Base-by-base conservation (phyloP, 2,888 invertebrate species). In the Acleris literana region DNA sequence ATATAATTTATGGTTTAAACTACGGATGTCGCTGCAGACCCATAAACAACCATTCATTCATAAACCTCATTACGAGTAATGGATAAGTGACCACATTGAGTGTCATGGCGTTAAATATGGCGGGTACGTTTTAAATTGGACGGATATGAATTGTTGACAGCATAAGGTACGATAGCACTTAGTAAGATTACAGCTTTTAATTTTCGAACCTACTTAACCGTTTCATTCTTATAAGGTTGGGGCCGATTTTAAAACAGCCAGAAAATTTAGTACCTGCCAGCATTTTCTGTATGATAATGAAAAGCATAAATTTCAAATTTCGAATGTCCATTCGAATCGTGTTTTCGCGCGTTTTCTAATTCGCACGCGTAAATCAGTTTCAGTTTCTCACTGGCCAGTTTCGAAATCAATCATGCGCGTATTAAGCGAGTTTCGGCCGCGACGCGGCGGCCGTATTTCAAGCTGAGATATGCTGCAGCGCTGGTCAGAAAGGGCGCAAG, bases 1-100 rank as follows among this genome's bases (percentile, higher is more conserved):
- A 76, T 79, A 85, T 92, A 90, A 92, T 92, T 92, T 91, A 92
- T 90, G 88, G 83, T 87, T 87, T 87, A 83, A 86, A 84, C 85
- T 61, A 81, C 84, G 82, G 85, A 86, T 85, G 88, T 84, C 86
- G 78, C 82, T 78, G 79, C 82, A 75, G 81, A 76, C 76, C 83
- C 80, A 83, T 89, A 87, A 89, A 89, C 86, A 86, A 84, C 80
- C 70, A 75, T 74, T 74, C 76, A 71, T 74, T 75, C 72, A 74
- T 73, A 73, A 73, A 77, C 72, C 69, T 76, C 72, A 76, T 77
- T 76, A 78, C 78, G 75, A 76, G 76, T 65, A 77, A 76, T 74
- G 76, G 75, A 74, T 77, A 76, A 77, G 76, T 79, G 72, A 77
- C 76, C 76, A 72, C 79, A 71, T 75, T 80, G 74, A 73, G 69